Percentiles rank a stretch among this genome's conserved stretches.
These are phyloP conservation scores for Heteropelma amictum DNA, from an alignment of 2,888 invertebrate genomes.

Conservation along the genomic window DNA sequence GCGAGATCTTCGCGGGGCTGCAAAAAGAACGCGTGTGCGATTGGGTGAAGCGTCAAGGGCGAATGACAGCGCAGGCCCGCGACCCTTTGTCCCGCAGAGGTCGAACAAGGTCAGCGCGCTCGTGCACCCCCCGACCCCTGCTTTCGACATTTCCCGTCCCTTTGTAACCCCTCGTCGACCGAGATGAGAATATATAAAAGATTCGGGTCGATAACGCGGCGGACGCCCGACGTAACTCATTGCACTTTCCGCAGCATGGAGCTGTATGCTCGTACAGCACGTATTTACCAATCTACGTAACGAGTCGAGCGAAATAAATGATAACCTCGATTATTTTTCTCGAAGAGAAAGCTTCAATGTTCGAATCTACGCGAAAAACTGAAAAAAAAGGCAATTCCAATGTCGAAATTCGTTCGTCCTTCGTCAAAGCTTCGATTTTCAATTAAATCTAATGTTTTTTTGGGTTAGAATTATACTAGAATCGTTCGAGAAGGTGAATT, in stretches of 20 bases:
- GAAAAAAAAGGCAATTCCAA: too few species aligned
- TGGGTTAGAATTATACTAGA: too few species aligned
- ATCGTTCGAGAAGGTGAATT: too few species aligned
- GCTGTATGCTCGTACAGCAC: background rate
- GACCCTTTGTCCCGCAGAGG: constrained; percentile 56
- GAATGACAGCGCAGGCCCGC: too few species aligned
- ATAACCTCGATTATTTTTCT: constrained; percentile 39
- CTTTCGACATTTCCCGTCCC: too few species aligned
- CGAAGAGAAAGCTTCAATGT: constrained; percentile 24
- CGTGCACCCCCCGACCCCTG: constrained; percentile 4
- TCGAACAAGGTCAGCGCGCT: constrained; percentile 64
- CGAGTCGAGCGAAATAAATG: constrained; percentile 42
- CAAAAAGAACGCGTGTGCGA: too few species aligned
- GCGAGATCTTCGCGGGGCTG: too few species aligned
- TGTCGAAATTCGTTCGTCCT: too few species aligned
- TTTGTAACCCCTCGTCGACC: too few species aligned
- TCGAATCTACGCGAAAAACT: background rate
- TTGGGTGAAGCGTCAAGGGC: too few species aligned
- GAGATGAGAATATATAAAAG: constrained; percentile 35
- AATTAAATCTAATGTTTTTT: background rate
- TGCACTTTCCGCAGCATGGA: constrained; percentile 16
- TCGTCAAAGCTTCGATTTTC: too few species aligned
- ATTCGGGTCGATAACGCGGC: constrained; percentile 49
- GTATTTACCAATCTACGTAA: constrained; percentile 30
- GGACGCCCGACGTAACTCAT: background rate